A percentile compares a stretch with the other conserved stretches of the same genome.
Conservation (phyloP, 2,888 invertebrate species). For the Diplolepis rosae region DNA sequence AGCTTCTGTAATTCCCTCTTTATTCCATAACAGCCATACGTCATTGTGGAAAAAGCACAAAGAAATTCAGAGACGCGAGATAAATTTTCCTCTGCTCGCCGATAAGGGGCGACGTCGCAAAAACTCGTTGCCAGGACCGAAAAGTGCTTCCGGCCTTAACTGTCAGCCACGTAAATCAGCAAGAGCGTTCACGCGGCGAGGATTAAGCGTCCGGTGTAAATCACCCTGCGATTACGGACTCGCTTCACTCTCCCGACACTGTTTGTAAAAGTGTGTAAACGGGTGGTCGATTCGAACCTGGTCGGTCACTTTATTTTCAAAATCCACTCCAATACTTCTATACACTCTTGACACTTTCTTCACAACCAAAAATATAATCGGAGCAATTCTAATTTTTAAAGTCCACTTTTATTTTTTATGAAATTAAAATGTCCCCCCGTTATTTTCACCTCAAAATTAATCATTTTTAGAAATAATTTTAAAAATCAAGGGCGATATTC, state of each 20-base stretch:
- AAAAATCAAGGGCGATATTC: no score
- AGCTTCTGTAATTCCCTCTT: slow-evolving; percentile 6
- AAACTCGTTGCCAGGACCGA: slow-evolving; percentile 59
- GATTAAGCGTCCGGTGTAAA: slow-evolving; percentile 61
- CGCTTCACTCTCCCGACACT: slow-evolving; percentile 52
- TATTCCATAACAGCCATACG: slow-evolving; percentile 23
- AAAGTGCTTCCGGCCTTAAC: slow-evolving; percentile 62
- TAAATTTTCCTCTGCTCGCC: slow-evolving; percentile 47
- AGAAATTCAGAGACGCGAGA: slow-evolving; percentile 49
- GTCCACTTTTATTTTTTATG: no score
- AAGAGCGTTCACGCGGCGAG: slow-evolving; percentile 51
- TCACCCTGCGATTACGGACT: slow-evolving; percentile 60
- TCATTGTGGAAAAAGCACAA: slow-evolving; percentile 34
- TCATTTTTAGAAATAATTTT: no score
- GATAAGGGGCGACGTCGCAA: slow-evolving; percentile 51
- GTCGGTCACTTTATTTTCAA: slow-evolving; percentile 43
- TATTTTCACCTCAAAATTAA: no score
- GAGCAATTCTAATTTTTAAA: no score
- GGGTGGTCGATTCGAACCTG: slow-evolving; percentile 41
- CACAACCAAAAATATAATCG: background rate
- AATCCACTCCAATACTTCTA: slow-evolving; percentile 32
- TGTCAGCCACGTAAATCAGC: slow-evolving; percentile 61
- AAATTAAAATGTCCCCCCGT: no score
- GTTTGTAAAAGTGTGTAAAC: slow-evolving; percentile 38
- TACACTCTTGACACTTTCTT: background rate